Base-by-base conservation (phyloP, 2,888 invertebrate species). In the Lasioglossum figueresi region DNA sequence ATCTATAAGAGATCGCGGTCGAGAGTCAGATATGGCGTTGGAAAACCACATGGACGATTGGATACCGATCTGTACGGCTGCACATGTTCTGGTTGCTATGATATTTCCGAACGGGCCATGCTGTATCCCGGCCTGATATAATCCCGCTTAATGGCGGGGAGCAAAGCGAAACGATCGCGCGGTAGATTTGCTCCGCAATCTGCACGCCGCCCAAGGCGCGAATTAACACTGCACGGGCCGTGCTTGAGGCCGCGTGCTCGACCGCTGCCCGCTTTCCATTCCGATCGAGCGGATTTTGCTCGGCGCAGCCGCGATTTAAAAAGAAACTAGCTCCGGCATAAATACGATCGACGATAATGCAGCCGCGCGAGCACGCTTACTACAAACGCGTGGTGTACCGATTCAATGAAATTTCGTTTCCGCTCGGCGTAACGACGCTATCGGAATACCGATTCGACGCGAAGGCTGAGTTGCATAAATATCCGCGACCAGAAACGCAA, bases 241-340 rank as follows among this genome's bases (percentile, higher is more conserved):
- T 77, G 70, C 83, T 75, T 68, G 73, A 63, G 34, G 45, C 76
- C 79, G 76, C 79, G 75, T 80, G 79, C 43, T 52, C 43, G 52
- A 68, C 73, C 86, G 16, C 23, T 76, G 82, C 84, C 76, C 77
- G 84, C 88, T 88, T 91, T 89, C 85, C 84, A 83, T 87, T 87
- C 88, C 87, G 80, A 88, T 87, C 85, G 70, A 81, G 76, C 63
- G 86, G 34, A 82, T 83, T 83, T 83, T 78, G 76, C 71, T 75
- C 71, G 43, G 34, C n/a, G 16, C 34, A 31, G 37, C 40, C 63
- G 59, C 76, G 56, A 79, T 78, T 79, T 59, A 85, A 82, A 86
- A 79, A 76, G 79, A 52, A 81, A 71, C 40, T 72, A 78, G 66
- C 75, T 27, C 66, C 48, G 75, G 27, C 48, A 79, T 71, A 82